A percentile compares a stretch with the other conserved stretches of the same genome.
Evolutionary conservation across 2,888 invertebrate species (phyloP).

Genomic region (Scelioninae gen. 1): DNA sequence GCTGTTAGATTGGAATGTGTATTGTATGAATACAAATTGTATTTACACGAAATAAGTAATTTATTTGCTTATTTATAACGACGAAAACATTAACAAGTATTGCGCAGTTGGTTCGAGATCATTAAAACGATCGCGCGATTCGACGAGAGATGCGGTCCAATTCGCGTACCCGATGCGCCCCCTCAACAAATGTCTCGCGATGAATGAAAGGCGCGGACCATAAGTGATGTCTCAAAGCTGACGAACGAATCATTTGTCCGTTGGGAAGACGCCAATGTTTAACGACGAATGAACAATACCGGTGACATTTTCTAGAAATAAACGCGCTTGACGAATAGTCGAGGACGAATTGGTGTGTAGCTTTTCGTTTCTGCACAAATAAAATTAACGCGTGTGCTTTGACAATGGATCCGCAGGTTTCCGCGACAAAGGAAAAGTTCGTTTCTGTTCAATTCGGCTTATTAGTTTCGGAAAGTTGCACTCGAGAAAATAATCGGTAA

Average conservation of each 20-base stretch:
- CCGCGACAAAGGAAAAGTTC: slow-evolving; percentile 47
- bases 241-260: slow-evolving; percentile 68
- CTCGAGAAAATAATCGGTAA: slow-evolving; percentile 18
- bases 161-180: slow-evolving; percentile 32
- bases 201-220: slow-evolving; percentile 74
- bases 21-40: too few species aligned
- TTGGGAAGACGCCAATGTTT: slow-evolving; percentile 73
- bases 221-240: slow-evolving; percentile 66
- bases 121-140: slow-evolving; percentile 27
- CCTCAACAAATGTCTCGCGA: slow-evolving; percentile 73
- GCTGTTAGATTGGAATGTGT: too few species aligned
- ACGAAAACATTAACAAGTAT: slow-evolving; percentile 13
- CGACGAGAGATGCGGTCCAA: slow-evolving; percentile 50
- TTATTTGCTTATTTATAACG: slow-evolving; percentile 4
- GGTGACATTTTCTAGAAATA: slow-evolving; percentile 70
- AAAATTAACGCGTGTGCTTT: slow-evolving; percentile 61
- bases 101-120: slow-evolving; percentile 28
- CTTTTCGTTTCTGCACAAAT: slow-evolving; percentile 66
- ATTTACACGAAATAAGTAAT: too few species aligned
- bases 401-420: slow-evolving; percentile 41
- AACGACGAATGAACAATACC: slow-evolving; percentile 68
- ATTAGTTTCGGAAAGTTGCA: slow-evolving; percentile 51
- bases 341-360: slow-evolving; percentile 64
- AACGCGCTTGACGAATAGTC: slow-evolving; percentile 65
- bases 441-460: slow-evolving; percentile 52